Percentiles rank a stretch among this genome's conserved stretches.
These are phyloP conservation scores for Saxidomus purpurata DNA, from an alignment of 1,140 invertebrate species.

Conservation along the genomic window DNA sequence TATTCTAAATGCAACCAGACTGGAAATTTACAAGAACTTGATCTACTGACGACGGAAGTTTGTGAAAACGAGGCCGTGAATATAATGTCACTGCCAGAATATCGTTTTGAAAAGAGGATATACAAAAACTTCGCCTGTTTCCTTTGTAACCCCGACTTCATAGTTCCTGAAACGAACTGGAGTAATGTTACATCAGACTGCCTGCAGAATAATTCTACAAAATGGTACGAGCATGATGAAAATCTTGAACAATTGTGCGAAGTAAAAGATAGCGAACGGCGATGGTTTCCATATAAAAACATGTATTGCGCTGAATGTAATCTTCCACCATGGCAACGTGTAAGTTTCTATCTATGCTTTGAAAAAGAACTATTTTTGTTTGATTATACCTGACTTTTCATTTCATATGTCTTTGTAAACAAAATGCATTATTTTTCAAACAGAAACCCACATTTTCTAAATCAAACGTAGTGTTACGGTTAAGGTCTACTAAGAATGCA, in stretches of 20 bases:
- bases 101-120: neutral
- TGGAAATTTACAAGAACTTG: neutral
- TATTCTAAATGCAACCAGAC: neutral
- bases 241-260: neutral
- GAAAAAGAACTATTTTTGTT: no score
- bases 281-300: neutral
- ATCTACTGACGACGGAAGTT: neutral
- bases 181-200: neutral
- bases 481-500: no score
- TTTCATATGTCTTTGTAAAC: no score
- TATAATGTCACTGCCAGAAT: neutral
- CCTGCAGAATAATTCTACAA: neutral
- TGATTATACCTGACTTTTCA: no score
- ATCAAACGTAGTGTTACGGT: no score
- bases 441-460: no score
- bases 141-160: neutral
- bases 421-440: no score
- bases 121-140: conserved; percentile 25
- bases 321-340: neutral
- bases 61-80: neutral
- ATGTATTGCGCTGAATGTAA: conserved; percentile 12
- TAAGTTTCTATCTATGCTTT: neutral
- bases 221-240: neutral
- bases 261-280: neutral
- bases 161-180: neutral